Base-by-base conservation (phyloP, 2,888 invertebrate species). In the Drosophila differens region DNA sequence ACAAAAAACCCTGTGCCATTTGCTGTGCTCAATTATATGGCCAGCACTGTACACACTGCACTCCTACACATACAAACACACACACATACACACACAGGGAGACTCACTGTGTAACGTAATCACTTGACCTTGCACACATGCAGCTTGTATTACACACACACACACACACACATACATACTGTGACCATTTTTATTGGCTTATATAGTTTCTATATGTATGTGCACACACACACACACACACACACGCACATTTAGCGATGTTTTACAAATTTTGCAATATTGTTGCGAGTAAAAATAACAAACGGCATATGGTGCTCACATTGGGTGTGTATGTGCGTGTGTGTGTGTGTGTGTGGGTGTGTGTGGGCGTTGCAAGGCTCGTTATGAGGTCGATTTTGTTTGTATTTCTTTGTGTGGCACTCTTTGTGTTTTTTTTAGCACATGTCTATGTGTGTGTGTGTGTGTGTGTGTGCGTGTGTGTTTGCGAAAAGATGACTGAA, bases 71-170 rank as follows among this genome's bases (percentile, higher is more conserved):
- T 12, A 41, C 39, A 39, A n/a, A 41, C 44, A 47, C 22, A 22
- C 10, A 62, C 52, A n/a, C 39, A 35, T 10, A 41, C 44, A 22
- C 22, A 22, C 10, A n/a, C 5, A 41, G 10, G 16, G 47, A 51
- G n/a, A 61, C 28, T 12, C 22, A 53, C 59, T 47, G 65, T 41
- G 66, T 73, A 82, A 76, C 74, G 76, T 81, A 79, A 81, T 71
- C 73, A 83, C 88, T 89, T 90, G 90, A 90, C 90, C 90, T 90
- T 90, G 90, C 88, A 76, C 79, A 77, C 83, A 71, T 72, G 66
- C 58, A 74, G 70, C 74, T 82, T 79, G 76, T 73, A 74, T 72
- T 85, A 74, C 73, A 69, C 60, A 66, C 32, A 65, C 37, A 65
- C 32, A 63, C 33, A 58, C 52, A 39, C 51, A 47, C 51, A 58